Evolutionary conservation across 2,888 invertebrate genomes (phyloP).

Genomic region (Stenchaetothrips biformis): DNA sequence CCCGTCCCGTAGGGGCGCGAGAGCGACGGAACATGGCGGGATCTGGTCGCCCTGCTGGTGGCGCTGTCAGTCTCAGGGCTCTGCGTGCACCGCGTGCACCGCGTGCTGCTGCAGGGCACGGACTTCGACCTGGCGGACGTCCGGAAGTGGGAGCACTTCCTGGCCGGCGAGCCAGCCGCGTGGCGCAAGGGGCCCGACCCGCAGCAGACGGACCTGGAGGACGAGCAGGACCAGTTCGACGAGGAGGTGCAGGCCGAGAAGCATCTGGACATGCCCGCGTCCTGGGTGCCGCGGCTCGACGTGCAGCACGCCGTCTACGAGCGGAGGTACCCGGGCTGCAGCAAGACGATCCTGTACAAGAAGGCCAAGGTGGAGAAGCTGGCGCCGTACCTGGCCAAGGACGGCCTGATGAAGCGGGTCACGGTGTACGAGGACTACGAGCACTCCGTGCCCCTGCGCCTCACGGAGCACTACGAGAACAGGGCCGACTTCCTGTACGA

Average conservation of each 20-base stretch:
- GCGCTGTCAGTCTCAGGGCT: neutral
- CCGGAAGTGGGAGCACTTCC: conserved; percentile 65
- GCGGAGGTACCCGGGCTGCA: conserved; percentile 68
- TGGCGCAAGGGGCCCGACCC: conserved; percentile 46
- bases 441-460: conserved; percentile 46
- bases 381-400: conserved; percentile 66
- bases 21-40: neutral
- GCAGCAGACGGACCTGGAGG: conserved; percentile 40
- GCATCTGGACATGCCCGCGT: conserved; percentile 68
- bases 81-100: neutral
- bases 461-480: conserved; percentile 52
- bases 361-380: conserved; percentile 70
- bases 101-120: conserved; percentile 43
- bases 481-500: conserved; percentile 60
- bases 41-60: neutral
- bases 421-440: conserved; percentile 59
- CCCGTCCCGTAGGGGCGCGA: neutral
- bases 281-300: conserved; percentile 67
- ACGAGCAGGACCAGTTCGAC: conserved; percentile 25
- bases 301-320: conserved; percentile 59
- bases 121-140: conserved; percentile 59
- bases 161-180: conserved; percentile 62
- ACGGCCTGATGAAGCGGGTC: conserved; percentile 65
- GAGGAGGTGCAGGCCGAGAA: conserved; percentile 50
- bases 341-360: conserved; percentile 64